A percentile compares a stretch with the other conserved stretches of the same genome.
phyloP scores from a whole-genome alignment of 2,888 invertebrate species.

The Caenorhabditis sp. region DNA sequence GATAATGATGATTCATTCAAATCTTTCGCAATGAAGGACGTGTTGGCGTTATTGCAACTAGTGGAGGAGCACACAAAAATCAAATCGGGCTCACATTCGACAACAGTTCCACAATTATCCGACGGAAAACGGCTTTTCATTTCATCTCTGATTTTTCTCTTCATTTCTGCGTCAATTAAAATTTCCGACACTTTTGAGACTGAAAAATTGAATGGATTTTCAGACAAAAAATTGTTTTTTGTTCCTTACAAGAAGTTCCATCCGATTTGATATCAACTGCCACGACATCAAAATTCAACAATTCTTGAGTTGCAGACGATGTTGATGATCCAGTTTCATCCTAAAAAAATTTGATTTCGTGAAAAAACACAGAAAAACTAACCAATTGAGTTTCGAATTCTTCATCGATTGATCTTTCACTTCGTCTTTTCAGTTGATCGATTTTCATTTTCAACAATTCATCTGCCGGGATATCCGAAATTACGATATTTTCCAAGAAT shows the following conservation, averaged over 20 bases:
- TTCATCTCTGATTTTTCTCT: slow-evolving; percentile 18
- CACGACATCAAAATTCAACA: slow-evolving; percentile 26
- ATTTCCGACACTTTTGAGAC: slow-evolving; percentile 16
- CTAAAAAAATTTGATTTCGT: slow-evolving; percentile 3
- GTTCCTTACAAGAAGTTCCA: slow-evolving; percentile 21
- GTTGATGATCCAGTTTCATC: slow-evolving; percentile 15
- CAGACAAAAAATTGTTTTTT: not conserved
- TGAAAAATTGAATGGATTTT: not conserved
- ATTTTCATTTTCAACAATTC: slow-evolving; percentile 26
- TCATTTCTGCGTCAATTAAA: slow-evolving; percentile 12
- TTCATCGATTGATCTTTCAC: slow-evolving; percentile 8
- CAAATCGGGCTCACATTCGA: slow-evolving; percentile 17
- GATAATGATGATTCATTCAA: not conserved
- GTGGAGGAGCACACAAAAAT: slow-evolving; percentile 22
- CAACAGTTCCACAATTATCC: slow-evolving; percentile 25
- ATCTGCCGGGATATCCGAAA: slow-evolving; percentile 26
- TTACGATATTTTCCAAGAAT: slow-evolving; percentile 20
- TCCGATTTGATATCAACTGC: slow-evolving; percentile 29
- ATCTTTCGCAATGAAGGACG: not conserved
- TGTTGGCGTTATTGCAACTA: not conserved
- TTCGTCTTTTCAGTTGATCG: slow-evolving; percentile 16
- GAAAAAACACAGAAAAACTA: not conserved
- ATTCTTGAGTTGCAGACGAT: slow-evolving; percentile 7
- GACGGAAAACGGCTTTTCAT: slow-evolving; percentile 16
- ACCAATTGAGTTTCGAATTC: slow-evolving; percentile 23